These are phyloP conservation scores for Cebus imitator DNA, from an alignment of 2,113 vertebrate genomes.

Conservation along the genomic window DNA sequence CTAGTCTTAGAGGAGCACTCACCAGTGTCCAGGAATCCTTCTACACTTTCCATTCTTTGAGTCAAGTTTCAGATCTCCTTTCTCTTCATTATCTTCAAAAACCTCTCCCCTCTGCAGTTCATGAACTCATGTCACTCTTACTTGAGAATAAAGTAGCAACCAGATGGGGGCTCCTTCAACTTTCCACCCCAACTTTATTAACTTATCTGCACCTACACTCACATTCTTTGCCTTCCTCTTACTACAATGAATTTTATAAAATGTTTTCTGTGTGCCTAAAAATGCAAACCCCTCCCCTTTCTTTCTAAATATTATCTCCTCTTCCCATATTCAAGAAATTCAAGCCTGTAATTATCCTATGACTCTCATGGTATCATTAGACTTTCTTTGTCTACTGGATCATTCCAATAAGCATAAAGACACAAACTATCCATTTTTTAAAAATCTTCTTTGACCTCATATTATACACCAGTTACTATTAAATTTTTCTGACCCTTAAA, in stretches of 20 bases:
- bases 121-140: constrained; percentile 25
- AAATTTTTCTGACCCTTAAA: neutral
- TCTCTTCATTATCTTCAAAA: neutral
- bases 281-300: neutral
- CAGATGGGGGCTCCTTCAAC: constrained; percentile 51
- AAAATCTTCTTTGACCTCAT: neutral
- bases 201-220: constrained; percentile 29
- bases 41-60: neutral
- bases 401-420: neutral
- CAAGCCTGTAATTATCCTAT: neutral
- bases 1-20: neutral
- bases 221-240: constrained; percentile 41
- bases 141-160: constrained; percentile 27
- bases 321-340: constrained; percentile 18
- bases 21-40: neutral
- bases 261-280: neutral
- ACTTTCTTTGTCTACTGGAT: neutral
- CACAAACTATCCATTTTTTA: neutral
- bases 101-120: neutral
- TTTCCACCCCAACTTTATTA: constrained; percentile 32
- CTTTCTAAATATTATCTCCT: constrained; percentile 9
- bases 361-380: neutral
- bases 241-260: neutral
- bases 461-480: neutral
- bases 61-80: constrained; percentile 13